phyloP scores from a whole-genome alignment of 2,113 vertebrate genomes.

The Otolemur garnettii region DNA sequence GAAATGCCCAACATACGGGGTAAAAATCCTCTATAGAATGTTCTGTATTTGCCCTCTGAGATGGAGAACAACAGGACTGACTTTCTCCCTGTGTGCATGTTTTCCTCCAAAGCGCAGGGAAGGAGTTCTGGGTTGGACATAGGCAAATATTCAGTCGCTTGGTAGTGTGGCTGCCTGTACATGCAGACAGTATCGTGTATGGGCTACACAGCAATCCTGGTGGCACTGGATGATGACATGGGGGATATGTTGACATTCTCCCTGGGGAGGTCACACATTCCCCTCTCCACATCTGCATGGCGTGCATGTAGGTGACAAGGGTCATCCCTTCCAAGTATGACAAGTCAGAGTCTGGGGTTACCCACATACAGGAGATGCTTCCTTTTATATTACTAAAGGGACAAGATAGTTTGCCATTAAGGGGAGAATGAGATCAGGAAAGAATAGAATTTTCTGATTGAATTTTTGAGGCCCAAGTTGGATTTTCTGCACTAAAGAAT shows the following conservation, averaged over 20 bases:
- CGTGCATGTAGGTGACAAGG: background rate
- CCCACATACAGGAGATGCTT: background rate
- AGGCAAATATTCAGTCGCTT: background rate
- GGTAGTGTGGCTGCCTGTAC: background rate
- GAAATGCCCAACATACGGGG: background rate
- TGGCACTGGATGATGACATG: background rate
- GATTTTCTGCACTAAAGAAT: background rate
- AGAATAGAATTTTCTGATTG: conserved; percentile 2
- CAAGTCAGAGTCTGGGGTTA: background rate
- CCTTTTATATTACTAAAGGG: background rate
- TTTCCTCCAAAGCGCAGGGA: background rate
- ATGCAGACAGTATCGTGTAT: background rate
- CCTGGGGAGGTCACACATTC: background rate
- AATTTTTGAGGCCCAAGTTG: conserved; percentile 28
- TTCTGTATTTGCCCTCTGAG: background rate
- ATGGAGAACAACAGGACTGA: background rate
- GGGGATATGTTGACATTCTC: background rate
- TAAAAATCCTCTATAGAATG: rapidly evolving
- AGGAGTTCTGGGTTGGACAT: background rate
- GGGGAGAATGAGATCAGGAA: background rate
- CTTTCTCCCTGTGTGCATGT: background rate
- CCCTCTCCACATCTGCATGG: background rate
- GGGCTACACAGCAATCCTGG: no score
- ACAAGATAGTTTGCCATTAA: background rate
- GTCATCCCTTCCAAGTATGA: background rate